These are phyloP conservation scores for Asbolus verrucosus DNA, from an alignment of 1,140 invertebrate genomes.

Conservation along the genomic window DNA sequence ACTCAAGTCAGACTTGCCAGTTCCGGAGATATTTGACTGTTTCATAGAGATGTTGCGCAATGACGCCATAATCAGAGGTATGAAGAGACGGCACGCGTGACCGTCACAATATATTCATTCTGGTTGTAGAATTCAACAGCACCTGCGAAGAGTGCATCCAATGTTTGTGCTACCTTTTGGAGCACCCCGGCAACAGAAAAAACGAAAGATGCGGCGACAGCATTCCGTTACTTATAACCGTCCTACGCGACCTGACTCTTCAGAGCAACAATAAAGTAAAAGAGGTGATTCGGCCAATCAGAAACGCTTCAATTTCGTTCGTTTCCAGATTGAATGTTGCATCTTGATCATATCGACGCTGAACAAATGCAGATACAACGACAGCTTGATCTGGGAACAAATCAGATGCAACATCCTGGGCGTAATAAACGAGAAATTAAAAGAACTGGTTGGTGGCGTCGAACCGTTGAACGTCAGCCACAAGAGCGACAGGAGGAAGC, in stretches of 20 bases:
- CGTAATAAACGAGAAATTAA: slow-evolving; percentile 56
- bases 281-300: no score
- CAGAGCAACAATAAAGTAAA: slow-evolving; percentile 45
- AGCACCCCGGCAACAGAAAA: slow-evolving; percentile 56
- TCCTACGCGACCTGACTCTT: slow-evolving; percentile 49
- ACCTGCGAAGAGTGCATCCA: slow-evolving; percentile 55
- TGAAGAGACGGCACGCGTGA: no score
- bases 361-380: slow-evolving; percentile 59
- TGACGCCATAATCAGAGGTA: slow-evolving; percentile 50
- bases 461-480: slow-evolving; percentile 9
- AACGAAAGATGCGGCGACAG: slow-evolving; percentile 49
- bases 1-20: slow-evolving; percentile 59
- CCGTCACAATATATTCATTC: no score
- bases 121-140: slow-evolving; percentile 52
- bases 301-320: no score
- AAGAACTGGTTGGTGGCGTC: slow-evolving; percentile 50
- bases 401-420: slow-evolving; percentile 53
- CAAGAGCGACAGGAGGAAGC: slow-evolving; percentile 23
- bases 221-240: slow-evolving; percentile 53
- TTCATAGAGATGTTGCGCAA: slow-evolving; percentile 53
- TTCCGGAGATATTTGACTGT: slow-evolving; percentile 56
- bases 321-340: slow-evolving; percentile 55
- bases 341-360: slow-evolving; percentile 57
- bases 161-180: slow-evolving; percentile 57
- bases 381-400: slow-evolving; percentile 56